Percentiles rank a stretch among this genome's conserved stretches.
phyloP scores from a whole-genome alignment of 1,140 invertebrate genomes.

The Drosophila serrata region DNA sequence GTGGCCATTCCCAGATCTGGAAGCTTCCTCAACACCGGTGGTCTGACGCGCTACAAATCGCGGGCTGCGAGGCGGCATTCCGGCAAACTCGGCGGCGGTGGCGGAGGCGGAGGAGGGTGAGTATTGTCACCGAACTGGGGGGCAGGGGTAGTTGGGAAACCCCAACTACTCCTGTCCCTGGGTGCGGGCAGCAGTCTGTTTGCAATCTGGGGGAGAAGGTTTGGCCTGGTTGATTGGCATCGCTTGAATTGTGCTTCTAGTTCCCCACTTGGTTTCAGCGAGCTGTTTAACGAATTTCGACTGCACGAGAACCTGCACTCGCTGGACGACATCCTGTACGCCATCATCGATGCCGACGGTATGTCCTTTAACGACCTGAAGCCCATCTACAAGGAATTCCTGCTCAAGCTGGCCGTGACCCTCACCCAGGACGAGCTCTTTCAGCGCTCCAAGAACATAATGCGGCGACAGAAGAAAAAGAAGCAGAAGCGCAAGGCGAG shows the following conservation, averaged over 20 bases:
- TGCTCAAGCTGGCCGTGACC: constrained; percentile 93
- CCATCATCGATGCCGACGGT: constrained; percentile 94
- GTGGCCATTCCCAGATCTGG: constrained; percentile 93
- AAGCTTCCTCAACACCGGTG: constrained; percentile 93
- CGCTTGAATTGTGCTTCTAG: constrained; percentile 86
- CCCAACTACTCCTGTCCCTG: constrained; percentile 16
- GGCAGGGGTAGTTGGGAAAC: not conserved
- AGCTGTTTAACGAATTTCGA: constrained; percentile 93
- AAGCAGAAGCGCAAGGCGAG: constrained; percentile 86
- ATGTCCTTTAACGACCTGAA: constrained; percentile 97
- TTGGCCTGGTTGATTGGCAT: constrained; percentile 79
- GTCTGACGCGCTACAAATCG: constrained; percentile 89
- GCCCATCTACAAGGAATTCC: constrained; percentile 95
- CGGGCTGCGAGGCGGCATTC: constrained; percentile 79
- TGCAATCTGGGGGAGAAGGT: constrained; percentile 68
- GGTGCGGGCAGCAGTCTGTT: constrained; percentile 52
- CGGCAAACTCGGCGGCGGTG: constrained; percentile 62
- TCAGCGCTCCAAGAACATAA: constrained; percentile 94
- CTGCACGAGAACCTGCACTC: constrained; percentile 94
- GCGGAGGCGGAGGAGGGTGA: constrained; percentile 80
- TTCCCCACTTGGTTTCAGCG: constrained; percentile 92
- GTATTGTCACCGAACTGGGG: constrained; percentile 55
- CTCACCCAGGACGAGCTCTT: constrained; percentile 96
- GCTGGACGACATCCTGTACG: constrained; percentile 94
- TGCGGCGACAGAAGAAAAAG: constrained; percentile 92